Evolutionary conservation across 2,113 vertebrate species (phyloP), one percentile per base, ranked within the genome.

Genomic region (Formicarius rufipectus): DNA sequence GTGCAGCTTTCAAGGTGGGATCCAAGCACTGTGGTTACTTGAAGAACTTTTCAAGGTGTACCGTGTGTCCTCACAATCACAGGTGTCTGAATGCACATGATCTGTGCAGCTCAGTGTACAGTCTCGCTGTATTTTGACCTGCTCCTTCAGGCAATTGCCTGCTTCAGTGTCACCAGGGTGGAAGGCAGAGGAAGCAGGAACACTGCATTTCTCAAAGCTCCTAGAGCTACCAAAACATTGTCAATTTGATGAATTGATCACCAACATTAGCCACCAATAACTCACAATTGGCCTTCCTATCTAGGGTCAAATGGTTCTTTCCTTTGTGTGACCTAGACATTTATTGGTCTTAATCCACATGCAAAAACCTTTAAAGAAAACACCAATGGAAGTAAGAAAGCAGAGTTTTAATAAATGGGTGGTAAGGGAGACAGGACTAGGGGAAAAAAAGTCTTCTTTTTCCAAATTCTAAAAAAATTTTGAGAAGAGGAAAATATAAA

Each of bases 341-440:
- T n/a, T 23, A 25, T 22, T 62, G 9, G 10, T 10, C 84, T 79
- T 66, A 84, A 55, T 62, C 27, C 71, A 58, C 25, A 72, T 6
- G 68, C 4, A 53, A 35, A 84, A 66, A 83, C 19, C 60, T 74
- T 86, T 23, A 59, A 89, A 84, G 47, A 86, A 77, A 81, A 81
- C 88, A 79, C 64, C 4, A 6, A 16, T 0, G 7, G 28, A 90
- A 14, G 5, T 96, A 86, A 95, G 59, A 94, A 96, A 96, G 60
- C 59, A 47, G 28, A 67, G 5, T 60, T 97, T 97, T 95, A 97
- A 90, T 95, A 92, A 94, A 67, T 30, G n/a, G 16, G 22, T 35
- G 21, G 56, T 63, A 75, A 79, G 10, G 40, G 17, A 92, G 22
- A 90, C 39, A 86, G 39, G 24, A 71, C 15, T 45, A 35, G 39